Percentiles rank a stretch among this genome's conserved stretches.
Conservation (phyloP, 2,113 vertebrate species). For the Pteruthius melanotis region DNA sequence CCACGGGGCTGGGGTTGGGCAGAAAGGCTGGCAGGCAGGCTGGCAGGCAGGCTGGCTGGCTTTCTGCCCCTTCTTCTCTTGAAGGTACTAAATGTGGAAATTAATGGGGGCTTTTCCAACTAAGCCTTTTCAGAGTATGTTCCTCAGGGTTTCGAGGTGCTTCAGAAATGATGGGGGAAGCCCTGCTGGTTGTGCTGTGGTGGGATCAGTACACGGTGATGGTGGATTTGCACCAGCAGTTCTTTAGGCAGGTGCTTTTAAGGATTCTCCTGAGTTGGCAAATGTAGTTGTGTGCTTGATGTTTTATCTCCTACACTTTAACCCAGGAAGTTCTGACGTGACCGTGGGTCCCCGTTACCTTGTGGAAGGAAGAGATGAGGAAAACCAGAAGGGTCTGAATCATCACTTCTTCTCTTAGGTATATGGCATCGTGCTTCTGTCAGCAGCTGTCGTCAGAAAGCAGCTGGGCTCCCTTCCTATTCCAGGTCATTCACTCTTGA, state of each 20-base stretch:
- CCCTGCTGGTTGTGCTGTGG: background rate
- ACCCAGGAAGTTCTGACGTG: background rate
- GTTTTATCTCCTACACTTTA: background rate
- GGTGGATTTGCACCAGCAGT: background rate
- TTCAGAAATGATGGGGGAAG: rapidly evolving
- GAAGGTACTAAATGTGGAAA: background rate
- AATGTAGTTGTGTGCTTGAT: background rate
- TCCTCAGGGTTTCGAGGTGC: background rate
- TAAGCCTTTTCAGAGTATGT: background rate
- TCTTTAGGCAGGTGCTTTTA: background rate
- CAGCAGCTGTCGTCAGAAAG: slow-evolving; percentile 21
- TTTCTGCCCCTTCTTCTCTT: background rate
- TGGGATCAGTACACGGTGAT: rapidly evolving
- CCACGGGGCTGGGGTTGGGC: background rate
- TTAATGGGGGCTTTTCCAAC: background rate
- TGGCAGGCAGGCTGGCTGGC: background rate
- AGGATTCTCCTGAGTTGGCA: background rate
- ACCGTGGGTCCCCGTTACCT: background rate
- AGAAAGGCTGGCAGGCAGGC: background rate
- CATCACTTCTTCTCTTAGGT: slow-evolving; percentile 2
- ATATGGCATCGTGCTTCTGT: background rate
- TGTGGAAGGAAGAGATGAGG: background rate
- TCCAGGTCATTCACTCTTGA: background rate
- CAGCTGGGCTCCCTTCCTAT: slow-evolving; percentile 2
- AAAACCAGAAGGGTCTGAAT: background rate